Conservation (phyloP, 2,113 vertebrate genomes). For the Cephalophus harveyi region DNA sequence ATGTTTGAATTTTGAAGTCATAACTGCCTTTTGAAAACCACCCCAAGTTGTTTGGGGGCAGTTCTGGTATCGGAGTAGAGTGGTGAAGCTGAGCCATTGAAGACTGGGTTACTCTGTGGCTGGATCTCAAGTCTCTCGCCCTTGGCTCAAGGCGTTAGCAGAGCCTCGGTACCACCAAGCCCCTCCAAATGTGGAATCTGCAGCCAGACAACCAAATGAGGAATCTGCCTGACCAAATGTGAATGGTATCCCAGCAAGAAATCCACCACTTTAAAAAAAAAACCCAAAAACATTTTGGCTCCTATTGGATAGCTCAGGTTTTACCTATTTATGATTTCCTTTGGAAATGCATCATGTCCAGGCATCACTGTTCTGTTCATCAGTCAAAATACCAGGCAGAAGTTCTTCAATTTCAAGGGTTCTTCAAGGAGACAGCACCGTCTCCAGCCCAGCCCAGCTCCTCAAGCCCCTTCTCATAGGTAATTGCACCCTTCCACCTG, state of each 20-base stretch:
- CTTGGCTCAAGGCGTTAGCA: not conserved
- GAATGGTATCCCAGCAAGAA: not conserved
- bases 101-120: fast-evolving
- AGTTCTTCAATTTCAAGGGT: not conserved
- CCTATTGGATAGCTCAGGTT: not conserved
- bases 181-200: not conserved
- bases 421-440: not conserved
- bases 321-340: not conserved
- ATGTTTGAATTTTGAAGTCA: not conserved
- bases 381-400: not conserved
- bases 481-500: not conserved
- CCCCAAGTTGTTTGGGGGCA: not conserved
- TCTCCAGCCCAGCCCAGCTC: too few species aligned
- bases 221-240: not conserved
- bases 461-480: not conserved
- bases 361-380: not conserved
- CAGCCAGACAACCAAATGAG: not conserved
- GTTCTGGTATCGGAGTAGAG: not conserved
- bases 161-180: not conserved
- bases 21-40: not conserved
- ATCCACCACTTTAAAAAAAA: not conserved
- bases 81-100: not conserved
- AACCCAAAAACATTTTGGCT: not conserved
- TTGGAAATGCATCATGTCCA: not conserved
- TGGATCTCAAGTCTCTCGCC: not conserved